Evolutionary conservation across 2,888 invertebrate genomes (phyloP).

Genomic region (Athetis lepigone): DNA sequence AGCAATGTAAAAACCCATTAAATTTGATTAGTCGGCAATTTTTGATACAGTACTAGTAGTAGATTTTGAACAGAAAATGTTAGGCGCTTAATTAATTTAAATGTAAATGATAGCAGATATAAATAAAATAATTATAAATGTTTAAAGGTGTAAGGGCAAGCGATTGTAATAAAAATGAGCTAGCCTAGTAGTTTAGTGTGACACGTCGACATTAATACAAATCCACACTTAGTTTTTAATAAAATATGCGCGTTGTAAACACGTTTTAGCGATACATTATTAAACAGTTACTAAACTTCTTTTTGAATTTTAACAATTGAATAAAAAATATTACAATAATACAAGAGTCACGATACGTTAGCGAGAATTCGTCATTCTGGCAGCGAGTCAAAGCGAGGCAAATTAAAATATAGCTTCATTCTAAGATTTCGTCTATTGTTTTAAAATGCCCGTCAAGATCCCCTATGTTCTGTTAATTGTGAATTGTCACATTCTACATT

Average conservation of each 20-base stretch:
- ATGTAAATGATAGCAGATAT: not conserved
- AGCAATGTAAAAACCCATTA: conserved; percentile 19
- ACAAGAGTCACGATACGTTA: conserved; percentile 79
- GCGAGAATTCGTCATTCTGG: conserved; percentile 87
- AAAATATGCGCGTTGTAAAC: conserved; percentile 43
- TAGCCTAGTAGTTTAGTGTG: conserved; percentile 28
- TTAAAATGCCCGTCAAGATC: conserved; percentile 78
- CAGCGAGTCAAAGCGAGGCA: conserved; percentile 82
- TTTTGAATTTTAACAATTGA: conserved; percentile 75
- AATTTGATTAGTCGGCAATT: conserved; percentile 22
- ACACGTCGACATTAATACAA: conserved; percentile 34
- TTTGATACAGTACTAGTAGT: not conserved
- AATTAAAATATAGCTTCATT: conserved; percentile 83
- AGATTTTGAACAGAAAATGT: not conserved
- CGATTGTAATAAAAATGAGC: conserved; percentile 30
- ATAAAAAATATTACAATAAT: conserved; percentile 80
- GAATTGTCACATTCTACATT: conserved; percentile 71
- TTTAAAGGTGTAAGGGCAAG: conserved; percentile 35
- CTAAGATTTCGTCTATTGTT: conserved; percentile 83
- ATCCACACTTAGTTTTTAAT: conserved; percentile 31
- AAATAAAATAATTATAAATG: conserved; percentile 32
- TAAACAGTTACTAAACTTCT: conserved; percentile 70
- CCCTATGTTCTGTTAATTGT: conserved; percentile 71
- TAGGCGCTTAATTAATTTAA: not conserved
- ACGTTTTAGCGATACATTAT: conserved; percentile 64